Conservation (phyloP, 1,140 invertebrate species). For the Tetragnatha versicolor region DNA sequence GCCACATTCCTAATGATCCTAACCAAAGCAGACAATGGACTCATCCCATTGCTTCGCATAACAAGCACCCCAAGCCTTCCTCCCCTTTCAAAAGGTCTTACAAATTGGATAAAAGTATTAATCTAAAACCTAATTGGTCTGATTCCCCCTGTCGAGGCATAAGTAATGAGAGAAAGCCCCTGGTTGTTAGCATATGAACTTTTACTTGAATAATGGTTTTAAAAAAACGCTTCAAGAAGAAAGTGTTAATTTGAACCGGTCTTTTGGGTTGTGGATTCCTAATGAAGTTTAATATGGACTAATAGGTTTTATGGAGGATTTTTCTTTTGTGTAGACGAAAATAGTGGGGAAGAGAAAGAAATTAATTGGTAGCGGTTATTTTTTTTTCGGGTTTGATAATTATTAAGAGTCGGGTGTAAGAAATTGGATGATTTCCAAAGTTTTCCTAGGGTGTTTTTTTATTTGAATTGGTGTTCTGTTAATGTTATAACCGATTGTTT, state of each 20-base stretch:
- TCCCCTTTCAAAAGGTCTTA: neutral
- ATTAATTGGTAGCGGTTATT: no score
- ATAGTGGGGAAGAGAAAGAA: no score
- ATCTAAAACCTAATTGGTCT: slow-evolving; percentile 32
- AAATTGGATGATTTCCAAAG: no score
- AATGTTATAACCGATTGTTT: no score
- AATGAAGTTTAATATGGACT: slow-evolving; percentile 9
- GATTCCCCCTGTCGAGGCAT: slow-evolving; percentile 19
- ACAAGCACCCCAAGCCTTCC: neutral
- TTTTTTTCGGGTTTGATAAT: no score
- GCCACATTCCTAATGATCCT: no score
- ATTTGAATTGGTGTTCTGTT: no score
- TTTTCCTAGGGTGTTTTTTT: no score
- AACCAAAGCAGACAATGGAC: neutral
- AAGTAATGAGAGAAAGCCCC: slow-evolving; percentile 11
- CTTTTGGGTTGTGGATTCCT: neutral
- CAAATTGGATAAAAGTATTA: slow-evolving; percentile 28
- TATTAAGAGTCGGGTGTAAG: no score
- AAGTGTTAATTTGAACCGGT: neutral
- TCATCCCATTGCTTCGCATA: neutral
- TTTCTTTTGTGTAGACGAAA: no score
- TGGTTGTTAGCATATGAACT: neutral
- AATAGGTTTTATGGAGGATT: no score
- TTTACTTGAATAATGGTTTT: neutral
- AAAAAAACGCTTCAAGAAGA: neutral